Base-by-base conservation (phyloP, 2,797 vertebrate species). In the Austrolebias charrua region DNA sequence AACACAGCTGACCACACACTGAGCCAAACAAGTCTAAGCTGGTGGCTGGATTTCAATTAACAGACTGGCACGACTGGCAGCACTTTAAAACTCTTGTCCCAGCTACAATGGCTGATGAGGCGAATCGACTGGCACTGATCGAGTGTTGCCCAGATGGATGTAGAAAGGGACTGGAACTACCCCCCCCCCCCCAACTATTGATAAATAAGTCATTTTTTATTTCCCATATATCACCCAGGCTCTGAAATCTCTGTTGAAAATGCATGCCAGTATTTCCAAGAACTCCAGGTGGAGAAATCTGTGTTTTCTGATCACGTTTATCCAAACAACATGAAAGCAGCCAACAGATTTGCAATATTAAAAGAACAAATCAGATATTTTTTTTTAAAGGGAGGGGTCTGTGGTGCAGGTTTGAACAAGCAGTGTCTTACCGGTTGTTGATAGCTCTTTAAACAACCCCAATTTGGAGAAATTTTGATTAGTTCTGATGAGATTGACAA, bases 21-120 rank as follows among this genome's bases (percentile, higher is more conserved):
- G 86, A 74, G 79, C 77, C 81, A 87, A 86, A 85, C 69, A 65
- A 80, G 69, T 76, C 70, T 60, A 79, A 85, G 83, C 85, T 83
- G 83, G 86, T 85, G 84, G 85, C 78, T 79, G 57, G 71, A 63
- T 82, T 83, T 83, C 75, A 73, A 48, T 78, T n/a, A 71, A 84
- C 78, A 80, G 79, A 85, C 81, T 81, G 83, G 86, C 86, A 85
- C 76, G 67, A 56, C 81, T 79, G 85, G 85, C 87, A 86, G 74
- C 75, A 71, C 71, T 82, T 79, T 70, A 75, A 85, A 83, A 59
- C 66, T 75, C 54, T 63, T 16, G n/a, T 70, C 76, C 76, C 43
- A 19, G 73, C 72, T 76, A 62, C 52, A 40, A 69, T 63, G 79
- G 67, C 74, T 69, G 75, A 76, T 74, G 71, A 75, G 69, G 72